phyloP scores from a whole-genome alignment of 2,797 vertebrate species.

The Loriculus beryllinus region DNA sequence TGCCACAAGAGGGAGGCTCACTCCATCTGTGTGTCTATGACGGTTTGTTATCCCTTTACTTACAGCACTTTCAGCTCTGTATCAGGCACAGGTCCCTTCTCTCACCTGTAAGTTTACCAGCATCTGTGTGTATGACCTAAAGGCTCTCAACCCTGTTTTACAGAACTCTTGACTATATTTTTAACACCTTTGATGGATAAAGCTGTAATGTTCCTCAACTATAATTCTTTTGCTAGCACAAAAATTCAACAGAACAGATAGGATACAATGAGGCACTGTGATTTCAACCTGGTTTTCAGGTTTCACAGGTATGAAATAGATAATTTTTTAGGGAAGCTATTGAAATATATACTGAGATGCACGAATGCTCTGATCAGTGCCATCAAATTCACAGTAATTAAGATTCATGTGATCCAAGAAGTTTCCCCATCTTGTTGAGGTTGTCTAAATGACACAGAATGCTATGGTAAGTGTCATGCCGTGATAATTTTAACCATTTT shows the following conservation, averaged over 20 bases:
- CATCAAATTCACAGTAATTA: background rate
- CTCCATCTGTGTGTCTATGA: fast-evolving
- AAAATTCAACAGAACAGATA: background rate
- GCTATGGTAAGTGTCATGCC: background rate
- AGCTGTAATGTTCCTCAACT: background rate
- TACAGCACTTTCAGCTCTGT: fast-evolving
- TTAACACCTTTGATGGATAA: background rate
- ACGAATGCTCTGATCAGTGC: background rate
- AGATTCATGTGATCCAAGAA: background rate
- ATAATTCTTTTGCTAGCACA: background rate
- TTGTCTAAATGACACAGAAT: background rate
- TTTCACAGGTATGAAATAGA: background rate
- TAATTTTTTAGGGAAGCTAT: background rate
- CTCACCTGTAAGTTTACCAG: background rate
- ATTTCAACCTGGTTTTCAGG: background rate
- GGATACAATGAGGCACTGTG: background rate
- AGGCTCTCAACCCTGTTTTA: too few relatives aligned
- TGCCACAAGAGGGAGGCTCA: background rate
- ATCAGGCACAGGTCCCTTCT: background rate
- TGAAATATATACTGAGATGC: background rate
- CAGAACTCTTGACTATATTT: fast-evolving
- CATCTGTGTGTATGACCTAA: background rate
- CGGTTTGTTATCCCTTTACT: background rate
- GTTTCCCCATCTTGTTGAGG: background rate
- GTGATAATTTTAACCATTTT: background rate